Evolutionary conservation across 2,113 vertebrate genomes (phyloP).

Genomic region (Pteruthius melanotis): DNA sequence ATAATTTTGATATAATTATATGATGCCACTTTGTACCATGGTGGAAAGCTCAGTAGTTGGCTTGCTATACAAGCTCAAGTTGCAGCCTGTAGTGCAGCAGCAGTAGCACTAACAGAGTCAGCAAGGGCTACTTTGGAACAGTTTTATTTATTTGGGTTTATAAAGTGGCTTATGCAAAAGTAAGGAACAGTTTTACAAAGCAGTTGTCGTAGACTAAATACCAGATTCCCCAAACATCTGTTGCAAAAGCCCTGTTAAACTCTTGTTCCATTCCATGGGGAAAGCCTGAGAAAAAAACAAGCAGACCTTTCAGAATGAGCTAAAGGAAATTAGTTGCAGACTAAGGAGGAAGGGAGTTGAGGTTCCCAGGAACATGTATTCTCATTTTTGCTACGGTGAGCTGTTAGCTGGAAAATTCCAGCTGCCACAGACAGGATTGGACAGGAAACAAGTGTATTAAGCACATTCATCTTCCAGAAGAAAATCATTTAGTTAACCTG

Average conservation of each 20-base stretch:
- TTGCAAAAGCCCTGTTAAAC: constrained; percentile 28
- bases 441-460: not conserved
- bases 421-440: not conserved
- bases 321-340: constrained; percentile 47
- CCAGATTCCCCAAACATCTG: constrained; percentile 49
- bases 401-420: constrained; percentile 40
- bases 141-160: constrained; percentile 25
- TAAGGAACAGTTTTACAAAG: constrained; percentile 18
- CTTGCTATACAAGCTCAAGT: not conserved
- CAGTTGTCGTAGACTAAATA: constrained; percentile 24
- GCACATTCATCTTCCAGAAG: not conserved
- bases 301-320: constrained; percentile 21
- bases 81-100: not conserved
- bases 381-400: not conserved
- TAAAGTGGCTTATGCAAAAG: constrained; percentile 14
- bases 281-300: constrained; percentile 18
- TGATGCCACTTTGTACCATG: not conserved
- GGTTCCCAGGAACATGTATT: not conserved
- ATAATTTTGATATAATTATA: not conserved
- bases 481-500: not conserved
- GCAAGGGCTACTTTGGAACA: not conserved
- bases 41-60: not conserved
- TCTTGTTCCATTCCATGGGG: constrained; percentile 9
- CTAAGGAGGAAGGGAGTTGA: constrained; percentile 10
- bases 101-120: not conserved